phyloP scores from a whole-genome alignment of 2,797 vertebrate genomes.

The Takifugu ocellatus region DNA sequence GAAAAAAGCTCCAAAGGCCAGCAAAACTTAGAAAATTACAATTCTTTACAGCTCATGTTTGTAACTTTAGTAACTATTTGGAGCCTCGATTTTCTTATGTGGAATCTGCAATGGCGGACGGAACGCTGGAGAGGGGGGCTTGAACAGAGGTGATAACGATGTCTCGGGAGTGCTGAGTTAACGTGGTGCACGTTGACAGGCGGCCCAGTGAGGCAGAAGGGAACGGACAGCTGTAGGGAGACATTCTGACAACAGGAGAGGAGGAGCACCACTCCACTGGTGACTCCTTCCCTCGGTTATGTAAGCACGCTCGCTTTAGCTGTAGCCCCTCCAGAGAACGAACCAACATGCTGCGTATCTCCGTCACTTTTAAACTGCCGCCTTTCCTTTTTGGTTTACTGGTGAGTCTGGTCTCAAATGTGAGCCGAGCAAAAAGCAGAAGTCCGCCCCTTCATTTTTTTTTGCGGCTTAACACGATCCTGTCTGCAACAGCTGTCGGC shows the following conservation, averaged over 20 bases:
- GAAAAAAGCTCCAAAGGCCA: too few relatives aligned
- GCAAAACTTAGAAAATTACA: too few relatives aligned
- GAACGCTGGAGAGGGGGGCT: constrained; percentile 5
- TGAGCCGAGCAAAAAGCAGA: constrained; percentile 21
- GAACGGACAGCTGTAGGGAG: constrained; percentile 28
- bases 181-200: constrained; percentile 25
- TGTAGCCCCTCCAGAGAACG: constrained; percentile 4
- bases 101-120: constrained; percentile 4
- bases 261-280: constrained; percentile 1
- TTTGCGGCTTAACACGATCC: constrained; percentile 6
- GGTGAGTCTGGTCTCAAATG: constrained; percentile 24
- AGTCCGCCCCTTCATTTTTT: not conserved
- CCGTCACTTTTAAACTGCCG: too few relatives aligned
- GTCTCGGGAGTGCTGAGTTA: constrained; percentile 21
- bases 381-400: constrained; percentile 4
- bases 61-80: constrained; percentile 1
- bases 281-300: constrained; percentile 3
- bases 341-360: not conserved
- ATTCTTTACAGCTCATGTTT: too few relatives aligned
- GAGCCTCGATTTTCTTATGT: constrained; percentile 1
- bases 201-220: constrained; percentile 26
- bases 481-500: constrained; percentile 40
- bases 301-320: constrained; percentile 16
- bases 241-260: constrained; percentile 12
- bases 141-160: constrained; percentile 29